A percentile compares a stretch with the other conserved stretches of the same genome.
Evolutionary conservation across 2,113 vertebrate species (phyloP).

Genomic region (Alligator mississippiensis): DNA sequence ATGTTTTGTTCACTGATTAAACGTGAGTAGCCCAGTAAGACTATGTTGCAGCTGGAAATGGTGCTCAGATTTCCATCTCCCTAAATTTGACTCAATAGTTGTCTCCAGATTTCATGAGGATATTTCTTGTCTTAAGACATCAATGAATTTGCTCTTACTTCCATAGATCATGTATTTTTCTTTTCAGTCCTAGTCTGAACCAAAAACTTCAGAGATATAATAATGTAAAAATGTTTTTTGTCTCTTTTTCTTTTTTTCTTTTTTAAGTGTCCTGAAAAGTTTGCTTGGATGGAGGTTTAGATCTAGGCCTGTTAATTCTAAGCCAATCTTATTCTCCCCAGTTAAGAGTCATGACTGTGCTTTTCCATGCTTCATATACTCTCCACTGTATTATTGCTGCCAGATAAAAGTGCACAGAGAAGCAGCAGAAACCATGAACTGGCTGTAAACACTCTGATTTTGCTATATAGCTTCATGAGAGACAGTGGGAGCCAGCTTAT

Average conservation of each 20-base stretch:
- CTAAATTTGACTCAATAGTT: not conserved
- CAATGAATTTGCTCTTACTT: not conserved
- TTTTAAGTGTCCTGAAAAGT: not conserved
- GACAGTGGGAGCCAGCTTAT: not conserved
- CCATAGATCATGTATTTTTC: not conserved
- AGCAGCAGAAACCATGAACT: not conserved
- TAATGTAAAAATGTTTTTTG: not conserved
- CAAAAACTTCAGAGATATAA: not conserved
- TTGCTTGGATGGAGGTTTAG: not conserved
- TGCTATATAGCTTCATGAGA: not conserved
- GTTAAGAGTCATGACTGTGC: not conserved
- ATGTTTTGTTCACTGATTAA: not conserved
- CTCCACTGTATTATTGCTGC: not conserved
- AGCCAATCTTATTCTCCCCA: not conserved
- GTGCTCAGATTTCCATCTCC: not conserved
- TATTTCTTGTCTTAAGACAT: not conserved
- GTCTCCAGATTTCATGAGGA: not conserved
- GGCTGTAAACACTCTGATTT: not conserved
- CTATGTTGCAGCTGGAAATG: not conserved
- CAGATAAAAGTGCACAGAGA: not conserved
- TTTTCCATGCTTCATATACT: not conserved
- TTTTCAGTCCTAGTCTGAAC: not conserved
- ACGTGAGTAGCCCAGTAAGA: not conserved
- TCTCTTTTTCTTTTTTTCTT: not conserved
- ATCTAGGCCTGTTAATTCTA: not conserved